Evolutionary conservation across 2,888 invertebrate species (phyloP), one percentile per base, ranked within the genome.

Genomic region (Drosophila hamatofila): DNA sequence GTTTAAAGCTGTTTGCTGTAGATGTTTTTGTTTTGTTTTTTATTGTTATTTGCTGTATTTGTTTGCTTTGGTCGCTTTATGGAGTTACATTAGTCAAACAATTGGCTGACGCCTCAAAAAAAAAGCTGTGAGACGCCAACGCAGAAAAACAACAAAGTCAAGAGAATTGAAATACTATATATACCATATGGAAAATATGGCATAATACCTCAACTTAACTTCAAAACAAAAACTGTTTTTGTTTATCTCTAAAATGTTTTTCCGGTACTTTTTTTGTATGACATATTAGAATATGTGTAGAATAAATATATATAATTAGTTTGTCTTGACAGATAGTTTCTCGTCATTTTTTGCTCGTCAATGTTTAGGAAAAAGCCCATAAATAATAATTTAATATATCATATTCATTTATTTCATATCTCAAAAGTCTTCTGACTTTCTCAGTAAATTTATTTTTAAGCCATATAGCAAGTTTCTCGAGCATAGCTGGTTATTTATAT

Each of bases 1-100:
- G 59, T 65, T 72, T 72, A 57, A 75, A 54, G 49, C 33, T 39
- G 21, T 73, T 55, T 55, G 41, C 49, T 56, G 30, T 56, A 25
- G 46, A 14, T 46, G 46, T 27, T 57, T 25, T 49, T 48, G 27
- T 27, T 48, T 48, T 27, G 25, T 18, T 55, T 46, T 11, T 44
- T 30, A 25, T 42, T 69, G 48, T 48, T 65, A 18, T 52, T 70
- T 71, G 54, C 51, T 58, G 27, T 63, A 35, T 58, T 42, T 71
- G 65, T 77, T 77, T 69, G 48, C 57, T 78, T 69, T 63, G 61
- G 64, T 56, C 42, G 54, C 49, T 68, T 68, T 48, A 65, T 57
- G 74, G 39, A 56, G 48, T 63, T 79, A 79, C 79, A 78, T 79
- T 78, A 63, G 66, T 54, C 60, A 75, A 78, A 75, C 74, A 78